phyloP scores from a whole-genome alignment of 2,113 vertebrate genomes.

The Caranx melampygus region DNA sequence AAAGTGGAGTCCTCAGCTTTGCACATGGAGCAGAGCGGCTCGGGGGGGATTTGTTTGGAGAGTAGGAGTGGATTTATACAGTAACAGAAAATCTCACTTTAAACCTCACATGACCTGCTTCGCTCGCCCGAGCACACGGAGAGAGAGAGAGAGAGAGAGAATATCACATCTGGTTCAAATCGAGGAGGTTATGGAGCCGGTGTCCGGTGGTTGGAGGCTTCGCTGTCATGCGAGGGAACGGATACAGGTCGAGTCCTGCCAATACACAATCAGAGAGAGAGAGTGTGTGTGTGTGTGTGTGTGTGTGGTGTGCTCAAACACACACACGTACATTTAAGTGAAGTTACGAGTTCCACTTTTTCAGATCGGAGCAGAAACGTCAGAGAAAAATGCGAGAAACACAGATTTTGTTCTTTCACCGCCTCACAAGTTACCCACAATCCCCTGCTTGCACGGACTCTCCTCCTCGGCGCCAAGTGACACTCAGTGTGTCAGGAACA shows the following conservation, averaged over 20 bases:
- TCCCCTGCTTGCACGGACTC: not conserved
- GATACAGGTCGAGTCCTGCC: conserved; percentile 16
- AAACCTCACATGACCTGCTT: conserved; percentile 65
- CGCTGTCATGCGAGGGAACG: not conserved
- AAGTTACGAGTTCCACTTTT: not conserved
- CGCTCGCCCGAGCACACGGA: conserved; percentile 39
- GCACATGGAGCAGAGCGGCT: conserved; percentile 30
- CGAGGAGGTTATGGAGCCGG: conserved; percentile 3
- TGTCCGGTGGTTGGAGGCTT: conserved; percentile 19
- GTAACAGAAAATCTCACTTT: conserved; percentile 64
- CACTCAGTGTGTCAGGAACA: conserved; percentile 38
- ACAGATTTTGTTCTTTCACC: too few species aligned
- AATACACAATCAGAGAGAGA: not conserved
- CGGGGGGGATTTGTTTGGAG: conserved; percentile 57
- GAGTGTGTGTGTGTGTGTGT: conserved; percentile 23
- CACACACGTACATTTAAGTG: not conserved
- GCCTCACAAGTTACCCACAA: too few species aligned
- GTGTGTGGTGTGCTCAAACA: conserved; percentile 16
- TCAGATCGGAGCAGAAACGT: not conserved
- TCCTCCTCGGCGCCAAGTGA: not conserved
- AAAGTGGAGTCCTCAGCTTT: conserved; percentile 24
- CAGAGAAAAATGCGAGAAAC: too few species aligned
- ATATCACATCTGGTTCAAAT: conserved; percentile 59
- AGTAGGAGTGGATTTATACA: conserved; percentile 49
- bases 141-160: not conserved